These are phyloP conservation scores for Selene dorsalis DNA, from an alignment of 2,797 vertebrate species.

Conservation along the genomic window DNA sequence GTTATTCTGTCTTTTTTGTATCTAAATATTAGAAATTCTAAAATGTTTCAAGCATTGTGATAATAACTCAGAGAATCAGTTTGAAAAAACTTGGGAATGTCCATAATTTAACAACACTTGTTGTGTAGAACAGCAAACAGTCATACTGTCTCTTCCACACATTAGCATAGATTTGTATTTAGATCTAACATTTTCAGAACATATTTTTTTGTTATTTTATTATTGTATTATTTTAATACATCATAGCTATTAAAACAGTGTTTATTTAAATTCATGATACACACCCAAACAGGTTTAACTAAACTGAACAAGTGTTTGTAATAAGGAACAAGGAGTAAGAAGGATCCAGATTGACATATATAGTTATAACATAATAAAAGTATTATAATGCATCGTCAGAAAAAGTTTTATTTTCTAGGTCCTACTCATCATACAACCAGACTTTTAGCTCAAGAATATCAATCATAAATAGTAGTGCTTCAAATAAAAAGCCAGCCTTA, in stretches of 20 bases:
- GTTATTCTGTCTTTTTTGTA: constrained; percentile 81
- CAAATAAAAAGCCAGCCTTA: not conserved
- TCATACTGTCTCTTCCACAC: not conserved
- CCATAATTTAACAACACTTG: constrained; percentile 28
- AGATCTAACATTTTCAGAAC: constrained; percentile 2
- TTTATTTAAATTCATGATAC: not conserved
- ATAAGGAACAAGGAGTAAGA: not conserved
- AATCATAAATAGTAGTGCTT: not conserved
- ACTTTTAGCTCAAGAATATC: not conserved
- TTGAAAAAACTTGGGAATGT: constrained; percentile 84
- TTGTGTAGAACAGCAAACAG: constrained; percentile 19
- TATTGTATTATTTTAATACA: not conserved
- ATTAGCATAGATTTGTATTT: too few relatives aligned
- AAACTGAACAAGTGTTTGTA: not conserved
- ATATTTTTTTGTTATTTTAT: not conserved
- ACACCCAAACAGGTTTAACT: not conserved
- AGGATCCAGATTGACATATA: not conserved
- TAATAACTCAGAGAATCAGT: constrained; percentile 44
- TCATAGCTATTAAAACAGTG: not conserved
- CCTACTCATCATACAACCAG: not conserved
- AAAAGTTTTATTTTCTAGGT: not conserved
- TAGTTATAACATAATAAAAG: not conserved
- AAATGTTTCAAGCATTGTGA: constrained; percentile 59
- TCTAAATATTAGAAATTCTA: constrained; percentile 60
- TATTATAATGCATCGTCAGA: not conserved